phyloP scores from a whole-genome alignment of 2,113 vertebrate species.

The Papio anubis region DNA sequence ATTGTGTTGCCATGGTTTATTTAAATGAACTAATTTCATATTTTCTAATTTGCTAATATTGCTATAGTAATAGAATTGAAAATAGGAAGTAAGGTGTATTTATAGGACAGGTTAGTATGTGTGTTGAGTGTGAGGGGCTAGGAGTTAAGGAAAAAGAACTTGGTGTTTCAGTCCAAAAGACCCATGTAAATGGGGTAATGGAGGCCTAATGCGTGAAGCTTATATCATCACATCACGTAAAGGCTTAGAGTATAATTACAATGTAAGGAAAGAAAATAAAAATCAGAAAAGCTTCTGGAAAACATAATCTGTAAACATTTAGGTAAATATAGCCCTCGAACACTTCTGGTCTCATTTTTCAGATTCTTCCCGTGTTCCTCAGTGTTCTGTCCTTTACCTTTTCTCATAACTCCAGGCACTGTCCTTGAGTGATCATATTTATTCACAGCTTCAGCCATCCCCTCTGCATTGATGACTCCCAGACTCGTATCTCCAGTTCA shows the following conservation, averaged over 20 bases:
- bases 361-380: not conserved
- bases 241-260: not conserved
- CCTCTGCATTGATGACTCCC: not conserved
- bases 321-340: not conserved
- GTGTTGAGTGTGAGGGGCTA: not conserved
- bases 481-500: not conserved
- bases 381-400: not conserved
- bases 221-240: not conserved
- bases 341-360: not conserved
- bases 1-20: not conserved
- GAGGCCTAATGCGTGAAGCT: not conserved
- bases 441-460: not conserved
- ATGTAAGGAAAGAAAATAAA: not conserved
- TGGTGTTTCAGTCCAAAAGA: not conserved
- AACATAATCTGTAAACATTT: not conserved
- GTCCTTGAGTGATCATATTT: not conserved
- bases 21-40: not conserved
- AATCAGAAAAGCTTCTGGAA: not conserved
- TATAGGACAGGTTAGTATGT: not conserved
- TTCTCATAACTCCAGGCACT: not conserved
- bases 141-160: not conserved
- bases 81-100: not conserved
- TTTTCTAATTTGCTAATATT: conserved; percentile 4
- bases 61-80: not conserved
- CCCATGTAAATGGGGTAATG: not conserved